These are phyloP conservation scores for Physeter macrocephalus DNA, from an alignment of 2,113 vertebrate species.

Conservation along the genomic window DNA sequence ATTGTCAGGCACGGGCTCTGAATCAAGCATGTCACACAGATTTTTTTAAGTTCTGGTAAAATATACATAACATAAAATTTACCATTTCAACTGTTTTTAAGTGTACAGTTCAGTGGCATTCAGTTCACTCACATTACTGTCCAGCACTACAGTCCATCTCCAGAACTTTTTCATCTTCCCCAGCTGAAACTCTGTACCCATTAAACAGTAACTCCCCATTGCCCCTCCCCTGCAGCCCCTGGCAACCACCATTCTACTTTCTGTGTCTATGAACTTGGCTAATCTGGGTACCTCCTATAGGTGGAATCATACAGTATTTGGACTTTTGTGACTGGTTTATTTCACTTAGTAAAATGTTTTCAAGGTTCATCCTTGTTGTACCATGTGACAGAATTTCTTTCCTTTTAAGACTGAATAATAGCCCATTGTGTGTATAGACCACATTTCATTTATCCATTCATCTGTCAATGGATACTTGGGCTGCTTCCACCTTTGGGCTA, in stretches of 20 bases:
- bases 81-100: neutral
- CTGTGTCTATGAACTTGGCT: neutral
- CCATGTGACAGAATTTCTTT: neutral
- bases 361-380: neutral
- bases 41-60: neutral
- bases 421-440: rapidly evolving
- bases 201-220: too few relatives aligned
- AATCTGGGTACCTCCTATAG: neutral
- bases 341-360: neutral
- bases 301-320: neutral
- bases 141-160: neutral
- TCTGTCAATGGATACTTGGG: neutral
- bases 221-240: rapidly evolving
- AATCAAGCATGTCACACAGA: slow-evolving; percentile 29
- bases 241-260: neutral
- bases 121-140: too few relatives aligned
- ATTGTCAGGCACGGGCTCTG: neutral
- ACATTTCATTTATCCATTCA: neutral
- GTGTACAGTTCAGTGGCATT: rapidly evolving
- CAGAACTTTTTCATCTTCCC: neutral
- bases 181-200: neutral
- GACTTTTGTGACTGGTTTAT: neutral
- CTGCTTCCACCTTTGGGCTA: neutral
- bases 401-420: neutral
- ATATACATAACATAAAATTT: neutral